Evolutionary conservation across 2,113 vertebrate genomes (phyloP).

Genomic region (Opisthocomus hoazin): DNA sequence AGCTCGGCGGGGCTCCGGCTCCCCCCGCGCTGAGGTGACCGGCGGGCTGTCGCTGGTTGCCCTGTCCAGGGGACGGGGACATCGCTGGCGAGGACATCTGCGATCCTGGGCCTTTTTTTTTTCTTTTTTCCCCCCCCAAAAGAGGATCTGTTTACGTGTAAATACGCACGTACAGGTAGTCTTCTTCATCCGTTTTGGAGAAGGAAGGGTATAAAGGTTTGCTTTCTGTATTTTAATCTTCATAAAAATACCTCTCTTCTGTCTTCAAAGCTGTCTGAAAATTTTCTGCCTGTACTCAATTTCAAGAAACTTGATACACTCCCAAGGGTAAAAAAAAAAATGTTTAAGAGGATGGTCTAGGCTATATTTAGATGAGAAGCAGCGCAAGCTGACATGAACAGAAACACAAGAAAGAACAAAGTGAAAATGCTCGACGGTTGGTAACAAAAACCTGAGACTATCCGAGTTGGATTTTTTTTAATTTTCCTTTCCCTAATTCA

Average conservation of each 20-base stretch:
- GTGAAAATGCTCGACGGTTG: neutral
- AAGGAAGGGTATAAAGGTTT: neutral
- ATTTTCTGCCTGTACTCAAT: neutral
- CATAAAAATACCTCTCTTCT: neutral
- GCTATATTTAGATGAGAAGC: conserved; percentile 32
- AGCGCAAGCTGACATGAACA: neutral
- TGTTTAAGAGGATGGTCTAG: neutral
- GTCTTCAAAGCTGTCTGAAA: neutral
- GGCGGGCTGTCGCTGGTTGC: neutral
- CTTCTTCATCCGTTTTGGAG: neutral
- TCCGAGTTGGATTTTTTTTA: neutral
- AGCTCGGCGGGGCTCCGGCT: neutral
- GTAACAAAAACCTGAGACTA: neutral
- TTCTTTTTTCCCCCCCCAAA: neutral
- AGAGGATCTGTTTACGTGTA: neutral
- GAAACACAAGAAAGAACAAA: conserved; percentile 25
- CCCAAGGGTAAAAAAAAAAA: neutral
- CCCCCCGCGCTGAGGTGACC: neutral
- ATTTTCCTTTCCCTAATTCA: neutral
- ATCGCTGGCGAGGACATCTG: no score
- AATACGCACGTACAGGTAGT: neutral
- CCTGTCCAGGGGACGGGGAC: neutral
- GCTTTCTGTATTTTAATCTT: neutral
- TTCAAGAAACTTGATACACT: conserved; percentile 15
- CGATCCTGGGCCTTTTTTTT: no score